A percentile compares a stretch with the other conserved stretches of the same genome.
Evolutionary conservation across 2,113 vertebrate species (phyloP).

Genomic region (Vulpes ferrilata): DNA sequence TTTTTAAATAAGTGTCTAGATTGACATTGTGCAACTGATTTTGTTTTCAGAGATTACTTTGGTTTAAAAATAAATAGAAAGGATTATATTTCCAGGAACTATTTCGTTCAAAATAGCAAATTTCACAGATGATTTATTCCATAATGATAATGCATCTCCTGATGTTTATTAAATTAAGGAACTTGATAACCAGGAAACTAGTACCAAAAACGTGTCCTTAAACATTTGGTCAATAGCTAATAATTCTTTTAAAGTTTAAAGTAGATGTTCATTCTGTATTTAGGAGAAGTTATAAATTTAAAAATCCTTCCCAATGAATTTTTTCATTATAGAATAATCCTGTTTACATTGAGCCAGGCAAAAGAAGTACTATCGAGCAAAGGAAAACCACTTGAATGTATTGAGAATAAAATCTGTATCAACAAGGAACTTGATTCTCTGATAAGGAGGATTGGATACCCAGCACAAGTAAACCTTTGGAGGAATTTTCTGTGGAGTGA

Average conservation of each 20-base stretch:
- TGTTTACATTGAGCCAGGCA: background rate
- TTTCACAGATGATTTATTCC: slow-evolving; percentile 77
- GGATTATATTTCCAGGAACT: slow-evolving; percentile 42
- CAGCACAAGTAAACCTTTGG: background rate
- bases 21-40: background rate
- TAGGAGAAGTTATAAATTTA: background rate
- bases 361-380: background rate
- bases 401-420: background rate
- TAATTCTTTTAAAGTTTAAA: slow-evolving; percentile 52
- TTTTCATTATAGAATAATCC: background rate
- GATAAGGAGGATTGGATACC: background rate
- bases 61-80: slow-evolving; percentile 57
- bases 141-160: slow-evolving; percentile 67
- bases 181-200: slow-evolving; percentile 51
- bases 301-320: slow-evolving; percentile 48
- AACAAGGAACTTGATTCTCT: background rate
- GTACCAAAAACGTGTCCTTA: slow-evolving; percentile 46
- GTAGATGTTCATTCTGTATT: slow-evolving; percentile 30
- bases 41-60: slow-evolving; percentile 42
- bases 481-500: background rate
- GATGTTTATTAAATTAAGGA: slow-evolving; percentile 74
- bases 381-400: background rate
- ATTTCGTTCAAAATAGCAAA: slow-evolving; percentile 69
- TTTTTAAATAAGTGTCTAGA: background rate
- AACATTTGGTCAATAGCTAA: slow-evolving; percentile 49